A percentile compares a stretch with the other conserved stretches of the same genome.
These are phyloP conservation scores for Chelonus insularis DNA, from an alignment of 1,140 invertebrate genomes.

Conservation along the genomic window DNA sequence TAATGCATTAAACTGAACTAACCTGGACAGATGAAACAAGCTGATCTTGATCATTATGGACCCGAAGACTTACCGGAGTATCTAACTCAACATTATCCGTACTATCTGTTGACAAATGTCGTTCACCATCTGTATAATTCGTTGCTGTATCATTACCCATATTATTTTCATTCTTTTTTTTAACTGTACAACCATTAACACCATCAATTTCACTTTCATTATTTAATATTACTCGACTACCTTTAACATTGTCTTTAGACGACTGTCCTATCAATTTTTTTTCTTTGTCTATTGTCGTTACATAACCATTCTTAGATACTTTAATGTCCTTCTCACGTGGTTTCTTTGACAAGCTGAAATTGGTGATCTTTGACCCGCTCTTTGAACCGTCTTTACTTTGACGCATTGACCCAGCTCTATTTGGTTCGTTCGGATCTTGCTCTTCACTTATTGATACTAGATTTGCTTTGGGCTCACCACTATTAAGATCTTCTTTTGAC, in stretches of 20 bases:
- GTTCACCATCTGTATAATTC: conserved; percentile 42
- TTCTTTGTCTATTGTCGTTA: conserved; percentile 42
- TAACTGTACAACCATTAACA: conserved; percentile 37
- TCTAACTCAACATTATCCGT: conserved; percentile 45
- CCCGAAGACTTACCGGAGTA: conserved; percentile 39
- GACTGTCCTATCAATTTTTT: conserved; percentile 41
- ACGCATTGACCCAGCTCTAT: conserved; percentile 45
- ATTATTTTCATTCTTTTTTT: conserved; percentile 46
- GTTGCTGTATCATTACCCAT: conserved; percentile 42
- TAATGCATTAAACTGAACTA: conserved; percentile 52
- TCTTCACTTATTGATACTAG: conserved; percentile 53
- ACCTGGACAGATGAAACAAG: conserved; percentile 50
- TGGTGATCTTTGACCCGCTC: conserved; percentile 41
- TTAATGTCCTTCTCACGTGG: conserved; percentile 48
- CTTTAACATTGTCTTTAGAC: conserved; percentile 36
- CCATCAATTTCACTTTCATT: conserved; percentile 40
- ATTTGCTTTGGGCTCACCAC: conserved; percentile 45
- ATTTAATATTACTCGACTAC: conserved; percentile 43
- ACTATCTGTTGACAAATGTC: conserved; percentile 37
- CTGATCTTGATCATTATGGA: conserved; percentile 46
- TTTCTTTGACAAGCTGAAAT: conserved; percentile 46
- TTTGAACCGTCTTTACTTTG: conserved; percentile 44
- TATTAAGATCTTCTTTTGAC: conserved; percentile 47
- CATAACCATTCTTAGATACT: conserved; percentile 42
- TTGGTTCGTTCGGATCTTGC: conserved; percentile 42